These are phyloP conservation scores for Rhadinocentrus ornatus DNA, from an alignment of 2,797 vertebrate genomes.

Conservation along the genomic window DNA sequence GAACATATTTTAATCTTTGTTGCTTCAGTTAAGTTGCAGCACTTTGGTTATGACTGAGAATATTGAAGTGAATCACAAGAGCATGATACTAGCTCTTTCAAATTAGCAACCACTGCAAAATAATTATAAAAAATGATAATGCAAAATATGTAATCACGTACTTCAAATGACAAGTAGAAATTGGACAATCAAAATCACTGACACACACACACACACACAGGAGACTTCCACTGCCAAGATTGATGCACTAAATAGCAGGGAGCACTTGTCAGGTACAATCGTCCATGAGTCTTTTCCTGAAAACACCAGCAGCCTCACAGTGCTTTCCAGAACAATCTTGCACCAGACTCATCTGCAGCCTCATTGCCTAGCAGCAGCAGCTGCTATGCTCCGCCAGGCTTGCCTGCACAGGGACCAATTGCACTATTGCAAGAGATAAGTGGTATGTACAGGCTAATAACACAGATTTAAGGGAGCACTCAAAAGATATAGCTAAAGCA, in stretches of 20 bases:
- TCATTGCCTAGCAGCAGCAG: constrained; percentile 47
- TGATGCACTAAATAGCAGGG: constrained; percentile 51
- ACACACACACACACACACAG: neutral
- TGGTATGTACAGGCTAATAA: constrained; percentile 6
- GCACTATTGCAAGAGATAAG: constrained; percentile 18
- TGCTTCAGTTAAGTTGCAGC: constrained; percentile 3
- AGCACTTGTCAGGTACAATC: constrained; percentile 53
- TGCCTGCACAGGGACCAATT: neutral
- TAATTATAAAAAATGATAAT: neutral
- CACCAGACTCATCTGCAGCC: constrained; percentile 57
- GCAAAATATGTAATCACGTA: neutral
- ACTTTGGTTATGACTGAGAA: constrained; percentile 4
- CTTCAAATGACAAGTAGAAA: constrained; percentile 8
- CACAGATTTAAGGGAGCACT: neutral
- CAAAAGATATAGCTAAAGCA: constrained; percentile 18
- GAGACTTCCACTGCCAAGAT: constrained; percentile 31
- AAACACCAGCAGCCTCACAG: constrained; percentile 58
- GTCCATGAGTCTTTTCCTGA: constrained; percentile 49
- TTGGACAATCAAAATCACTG: constrained; percentile 10
- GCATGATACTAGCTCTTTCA: neutral
- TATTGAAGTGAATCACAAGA: constrained; percentile 1
- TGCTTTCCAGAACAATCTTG: constrained; percentile 59
- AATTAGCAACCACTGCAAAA: neutral
- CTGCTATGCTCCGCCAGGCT: constrained; percentile 41
- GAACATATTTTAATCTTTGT: constrained; percentile 19